Base-by-base conservation (phyloP, 2,113 vertebrate species). In the Empidonax alnorum region DNA sequence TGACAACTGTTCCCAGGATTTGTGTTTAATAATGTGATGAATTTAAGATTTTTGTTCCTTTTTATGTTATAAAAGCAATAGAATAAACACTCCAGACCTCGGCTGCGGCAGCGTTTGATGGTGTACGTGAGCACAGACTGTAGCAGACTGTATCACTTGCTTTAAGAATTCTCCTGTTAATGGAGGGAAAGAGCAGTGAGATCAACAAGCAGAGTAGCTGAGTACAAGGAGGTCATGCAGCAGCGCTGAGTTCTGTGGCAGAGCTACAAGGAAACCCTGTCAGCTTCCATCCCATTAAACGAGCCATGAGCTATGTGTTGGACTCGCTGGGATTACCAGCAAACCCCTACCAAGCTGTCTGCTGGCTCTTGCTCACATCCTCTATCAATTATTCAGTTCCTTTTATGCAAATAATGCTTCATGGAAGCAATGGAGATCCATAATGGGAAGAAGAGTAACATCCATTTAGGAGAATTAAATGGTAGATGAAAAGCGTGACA, bases 221-320 rank as follows among this genome's bases (percentile, higher is more conserved):
- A 96, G 84, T 68, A 97, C 92, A 90, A 78, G 94, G 90, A 97
- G 92, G 85, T 97, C 95, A 84, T 58, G 89, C 97, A 86, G 74
- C 94, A 97, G 94, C 50, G 9, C 56, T 63, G 96, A 96, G 95
- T 97, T 98, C 96, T 97, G 97, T 97, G 97, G 96, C 96, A 98
- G 96, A 91, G 87, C 95, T 96, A 97, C 98, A 97, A 98, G 98
- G 85, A 98, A 98, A 98, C 97, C 91, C 97, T 98, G 97, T 98
- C 97, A 98, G 94, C 97, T 98, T 99, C 98, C 97, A 98, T 98
- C 97, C 97, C 97, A 98, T 98, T 98, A 98, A 98, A 98, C 96
- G 89, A 98, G 97, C 98, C 96, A 94, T 95, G 88, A 97, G 98
- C 94, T 96, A 95, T 93, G 98, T 98, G 97, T 98, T 97, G 96